These are phyloP conservation scores for Oceanodroma leucorhoa DNA, from an alignment of 2,797 vertebrate species.

Conservation along the genomic window DNA sequence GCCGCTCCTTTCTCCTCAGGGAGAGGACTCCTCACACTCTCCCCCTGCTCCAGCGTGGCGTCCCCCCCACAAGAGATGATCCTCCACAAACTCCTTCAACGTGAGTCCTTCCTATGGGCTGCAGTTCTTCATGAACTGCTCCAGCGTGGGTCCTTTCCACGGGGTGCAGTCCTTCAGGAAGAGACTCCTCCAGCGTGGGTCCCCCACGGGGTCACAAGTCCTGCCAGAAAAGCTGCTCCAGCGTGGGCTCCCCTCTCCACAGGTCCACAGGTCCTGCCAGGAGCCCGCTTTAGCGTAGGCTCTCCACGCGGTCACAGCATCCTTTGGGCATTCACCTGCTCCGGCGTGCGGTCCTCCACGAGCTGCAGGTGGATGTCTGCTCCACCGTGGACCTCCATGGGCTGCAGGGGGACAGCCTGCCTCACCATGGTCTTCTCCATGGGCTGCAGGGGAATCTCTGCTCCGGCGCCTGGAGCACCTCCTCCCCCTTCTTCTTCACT, in stretches of 20 bases:
- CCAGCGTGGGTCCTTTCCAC: neutral
- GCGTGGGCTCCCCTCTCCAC: fast-evolving
- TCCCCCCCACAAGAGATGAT: neutral
- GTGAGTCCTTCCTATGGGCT: too few species aligned
- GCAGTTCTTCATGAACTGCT: neutral
- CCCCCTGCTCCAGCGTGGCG: neutral
- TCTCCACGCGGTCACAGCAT: neutral
- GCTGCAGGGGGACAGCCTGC: too few species aligned
- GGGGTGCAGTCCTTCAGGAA: too few species aligned
- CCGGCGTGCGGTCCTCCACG: fast-evolving
- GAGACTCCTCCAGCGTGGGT: neutral
- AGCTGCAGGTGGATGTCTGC: neutral
- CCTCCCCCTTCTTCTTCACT: neutral
- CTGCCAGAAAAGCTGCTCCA: neutral
- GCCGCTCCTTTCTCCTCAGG: neutral
- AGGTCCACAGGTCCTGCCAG: neutral
- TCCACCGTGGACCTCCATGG: fast-evolving
- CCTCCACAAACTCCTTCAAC: neutral
- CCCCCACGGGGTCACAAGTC: too few species aligned
- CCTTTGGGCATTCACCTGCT: fast-evolving
- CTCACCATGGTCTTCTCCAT: too few species aligned
- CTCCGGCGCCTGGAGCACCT: fast-evolving
- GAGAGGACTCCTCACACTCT: too few species aligned
- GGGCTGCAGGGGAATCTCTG: neutral
- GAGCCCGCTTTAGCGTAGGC: fast-evolving